A percentile compares a stretch with the other conserved stretches of the same genome.
Evolutionary conservation across 2,888 invertebrate genomes (phyloP).

Genomic region (Marronus borbonicus): DNA sequence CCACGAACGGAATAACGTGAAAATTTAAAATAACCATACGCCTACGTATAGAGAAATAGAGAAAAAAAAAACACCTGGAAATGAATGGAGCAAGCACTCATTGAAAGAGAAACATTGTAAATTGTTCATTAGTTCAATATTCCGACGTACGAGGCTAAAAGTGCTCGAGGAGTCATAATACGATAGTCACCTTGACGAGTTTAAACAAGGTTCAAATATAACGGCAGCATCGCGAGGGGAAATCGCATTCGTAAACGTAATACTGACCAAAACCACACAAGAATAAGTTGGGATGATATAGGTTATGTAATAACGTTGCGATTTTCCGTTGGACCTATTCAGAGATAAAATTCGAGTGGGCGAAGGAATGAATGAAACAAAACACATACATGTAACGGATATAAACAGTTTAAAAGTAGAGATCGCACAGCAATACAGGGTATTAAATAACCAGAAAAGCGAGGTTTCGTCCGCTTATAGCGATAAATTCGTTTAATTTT

Average conservation of each 20-base stretch:
- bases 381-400: slow-evolving; percentile 18
- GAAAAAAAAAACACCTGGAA: slow-evolving; percentile 24
- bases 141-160: background rate
- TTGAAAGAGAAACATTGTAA: slow-evolving; percentile 13
- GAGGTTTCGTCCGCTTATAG: too few species aligned
- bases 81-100: slow-evolving; percentile 39
- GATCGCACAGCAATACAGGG: background rate
- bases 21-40: slow-evolving; percentile 41
- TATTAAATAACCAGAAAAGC: background rate
- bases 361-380: slow-evolving; percentile 38
- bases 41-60: background rate
- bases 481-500: background rate
- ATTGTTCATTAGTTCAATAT: background rate
- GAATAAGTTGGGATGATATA: slow-evolving; percentile 35
- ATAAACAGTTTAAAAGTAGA: background rate
- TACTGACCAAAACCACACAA: slow-evolving; percentile 46
- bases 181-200: background rate
- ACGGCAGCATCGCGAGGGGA: background rate
- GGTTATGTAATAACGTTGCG: slow-evolving; percentile 50
- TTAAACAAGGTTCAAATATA: background rate
- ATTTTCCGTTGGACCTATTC: slow-evolving; percentile 9
- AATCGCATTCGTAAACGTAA: slow-evolving; percentile 41
- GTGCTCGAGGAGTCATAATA: background rate
- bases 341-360: slow-evolving; percentile 10
- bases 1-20: background rate